These are phyloP conservation scores for Trinorchestia longiramus DNA, from an alignment of 1,140 invertebrate species.

Conservation along the genomic window DNA sequence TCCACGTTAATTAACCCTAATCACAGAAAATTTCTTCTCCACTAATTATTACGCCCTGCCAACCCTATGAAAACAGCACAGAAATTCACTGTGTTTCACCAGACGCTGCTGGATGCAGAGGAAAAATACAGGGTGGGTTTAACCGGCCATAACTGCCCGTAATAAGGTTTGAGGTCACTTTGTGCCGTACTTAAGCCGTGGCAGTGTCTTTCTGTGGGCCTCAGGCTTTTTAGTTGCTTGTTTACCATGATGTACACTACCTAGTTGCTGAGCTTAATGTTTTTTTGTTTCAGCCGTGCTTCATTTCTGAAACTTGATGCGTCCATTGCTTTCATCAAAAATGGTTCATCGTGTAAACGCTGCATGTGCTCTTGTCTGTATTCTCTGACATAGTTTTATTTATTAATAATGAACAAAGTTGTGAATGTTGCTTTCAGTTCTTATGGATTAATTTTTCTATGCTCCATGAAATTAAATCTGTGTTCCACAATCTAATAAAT, in stretches of 20 bases:
- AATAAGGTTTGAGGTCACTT: background rate
- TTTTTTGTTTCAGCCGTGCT: background rate
- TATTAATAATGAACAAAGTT: background rate
- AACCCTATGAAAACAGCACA: no score
- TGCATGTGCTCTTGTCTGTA: background rate
- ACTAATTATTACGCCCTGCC: no score
- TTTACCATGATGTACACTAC: background rate
- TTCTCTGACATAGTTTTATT: background rate
- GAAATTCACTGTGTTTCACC: no score
- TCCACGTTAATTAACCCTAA: no score
- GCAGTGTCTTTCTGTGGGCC: background rate
- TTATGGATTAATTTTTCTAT: background rate
- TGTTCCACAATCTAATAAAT: background rate
- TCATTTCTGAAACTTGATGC: no score
- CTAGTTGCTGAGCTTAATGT: background rate
- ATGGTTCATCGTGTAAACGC: background rate
- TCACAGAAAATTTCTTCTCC: no score
- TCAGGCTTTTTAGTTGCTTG: background rate
- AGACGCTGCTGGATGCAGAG: no score
- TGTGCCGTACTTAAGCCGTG: background rate
- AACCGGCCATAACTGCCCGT: background rate
- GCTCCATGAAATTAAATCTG: background rate
- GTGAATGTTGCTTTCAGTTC: background rate
- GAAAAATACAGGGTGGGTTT: background rate
- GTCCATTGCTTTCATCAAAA: no score